Conservation (phyloP, 2,888 invertebrate genomes). For the Parnassius apollo region DNA sequence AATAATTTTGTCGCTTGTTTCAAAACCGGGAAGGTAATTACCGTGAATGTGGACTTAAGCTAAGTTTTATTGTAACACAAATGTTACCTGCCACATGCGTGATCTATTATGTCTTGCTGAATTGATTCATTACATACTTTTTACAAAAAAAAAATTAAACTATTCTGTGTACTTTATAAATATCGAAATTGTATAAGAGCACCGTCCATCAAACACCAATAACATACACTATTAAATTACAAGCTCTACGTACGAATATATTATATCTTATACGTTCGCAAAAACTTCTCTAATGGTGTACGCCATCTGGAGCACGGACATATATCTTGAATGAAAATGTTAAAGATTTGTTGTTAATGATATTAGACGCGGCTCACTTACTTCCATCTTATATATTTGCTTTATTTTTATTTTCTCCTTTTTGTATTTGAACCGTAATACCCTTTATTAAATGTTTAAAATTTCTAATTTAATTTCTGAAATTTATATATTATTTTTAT, state of each 20-base stretch:
- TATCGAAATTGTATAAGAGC: not conserved
- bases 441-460: too few species aligned
- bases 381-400: slow-evolving; percentile 11
- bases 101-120: not conserved
- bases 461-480: too few species aligned
- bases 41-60: not conserved
- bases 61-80: not conserved
- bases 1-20: not conserved
- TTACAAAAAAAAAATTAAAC: not conserved
- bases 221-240: slow-evolving; percentile 14
- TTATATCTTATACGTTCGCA: slow-evolving; percentile 13
- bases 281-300: slow-evolving; percentile 27
- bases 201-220: not conserved
- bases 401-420: not conserved
- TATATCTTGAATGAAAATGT: slow-evolving; percentile 23
- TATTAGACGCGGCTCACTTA: slow-evolving; percentile 16
- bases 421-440: too few species aligned
- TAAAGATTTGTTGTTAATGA: slow-evolving; percentile 19
- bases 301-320: slow-evolving; percentile 18
- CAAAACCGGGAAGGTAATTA: not conserved
- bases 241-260: not conserved
- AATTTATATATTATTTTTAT: too few species aligned
- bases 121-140: too few species aligned
- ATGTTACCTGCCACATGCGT: not conserved
- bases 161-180: not conserved